Evolutionary conservation across 2,113 vertebrate species (phyloP), one percentile per base, ranked within the genome.

Genomic region (Dicerorhinus sumatrensis): DNA sequence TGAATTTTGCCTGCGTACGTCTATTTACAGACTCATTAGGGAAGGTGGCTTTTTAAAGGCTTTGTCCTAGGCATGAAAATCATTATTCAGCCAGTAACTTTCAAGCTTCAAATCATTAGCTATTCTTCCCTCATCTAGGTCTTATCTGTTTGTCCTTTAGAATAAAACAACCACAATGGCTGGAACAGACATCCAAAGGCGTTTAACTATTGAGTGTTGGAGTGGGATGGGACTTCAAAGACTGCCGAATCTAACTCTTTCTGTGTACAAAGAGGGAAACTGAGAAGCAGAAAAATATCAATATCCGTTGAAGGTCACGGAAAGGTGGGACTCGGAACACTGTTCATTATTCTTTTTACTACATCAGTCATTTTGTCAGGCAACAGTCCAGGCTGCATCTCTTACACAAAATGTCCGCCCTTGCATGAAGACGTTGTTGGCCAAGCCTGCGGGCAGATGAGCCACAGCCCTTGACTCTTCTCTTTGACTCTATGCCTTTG

Each of bases 81-180:
- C n/a, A 90, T 70, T 97, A 80, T 87, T 75, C 27, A 67, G 21
- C 21, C 42, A 90, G 42, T 81, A 83, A 91, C 14, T 89, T 92
- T 20, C 46, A 92, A 67, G 65, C 63, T 86, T 95, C 81, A 89
- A 63, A 58, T 93, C n/a, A 91, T 81, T 91, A 88, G 39, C 81
- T 91, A 20, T 89, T 93, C 80, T 96, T 94, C 20, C 29, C 25
- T 87, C 84, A 72, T 84, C 67, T 70, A 46, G 36, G 69, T 77
- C 63, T 82, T 88, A 82, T 86, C 93, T 91, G 42, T 85, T 93
- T 94, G 39, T 79, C 77, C 79, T 96, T 98, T 84, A 86, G 33
- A 69, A 70, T 73, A 77, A 76, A 92, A 54, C 48, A 90, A 54
- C 48, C 58, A 21, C 48, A 31, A n/a, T 33, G 20, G 1, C 25